These are phyloP conservation scores for Bradypodion pumilum DNA, from an alignment of 2,797 vertebrate species.

Conservation along the genomic window DNA sequence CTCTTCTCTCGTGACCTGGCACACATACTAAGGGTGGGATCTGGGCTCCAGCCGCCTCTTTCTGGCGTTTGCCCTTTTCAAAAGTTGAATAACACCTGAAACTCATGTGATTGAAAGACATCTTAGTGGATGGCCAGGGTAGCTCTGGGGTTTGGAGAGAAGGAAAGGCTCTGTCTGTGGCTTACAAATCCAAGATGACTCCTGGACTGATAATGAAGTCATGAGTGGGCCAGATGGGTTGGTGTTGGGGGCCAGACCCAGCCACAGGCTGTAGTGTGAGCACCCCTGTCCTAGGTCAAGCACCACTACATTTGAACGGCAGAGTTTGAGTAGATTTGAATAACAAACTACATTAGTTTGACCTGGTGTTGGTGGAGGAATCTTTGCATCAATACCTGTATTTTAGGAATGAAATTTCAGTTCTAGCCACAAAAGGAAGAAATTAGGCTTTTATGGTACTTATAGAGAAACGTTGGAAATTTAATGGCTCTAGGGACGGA, in stretches of 20 bases:
- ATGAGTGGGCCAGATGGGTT: neutral
- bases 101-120: neutral
- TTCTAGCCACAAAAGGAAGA: neutral
- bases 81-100: neutral
- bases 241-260: neutral
- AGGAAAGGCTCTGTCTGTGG: neutral
- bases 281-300: too few species aligned
- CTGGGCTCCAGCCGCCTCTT: neutral
- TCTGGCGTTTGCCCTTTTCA: neutral
- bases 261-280: too few species aligned
- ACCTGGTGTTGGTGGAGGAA: neutral
- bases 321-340: neutral
- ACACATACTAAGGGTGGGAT: neutral
- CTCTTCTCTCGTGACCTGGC: neutral
- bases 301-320: too few species aligned
- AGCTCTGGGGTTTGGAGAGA: neutral
- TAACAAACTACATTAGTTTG: neutral
- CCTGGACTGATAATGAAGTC: too few species aligned
- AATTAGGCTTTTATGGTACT: neutral
- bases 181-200: neutral
- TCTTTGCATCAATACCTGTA: neutral
- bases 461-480: neutral
- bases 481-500: too few species aligned
- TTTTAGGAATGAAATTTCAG: neutral
- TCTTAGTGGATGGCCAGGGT: neutral